phyloP scores from a whole-genome alignment of 1,140 invertebrate species.

The Spodoptera frugiperda region DNA sequence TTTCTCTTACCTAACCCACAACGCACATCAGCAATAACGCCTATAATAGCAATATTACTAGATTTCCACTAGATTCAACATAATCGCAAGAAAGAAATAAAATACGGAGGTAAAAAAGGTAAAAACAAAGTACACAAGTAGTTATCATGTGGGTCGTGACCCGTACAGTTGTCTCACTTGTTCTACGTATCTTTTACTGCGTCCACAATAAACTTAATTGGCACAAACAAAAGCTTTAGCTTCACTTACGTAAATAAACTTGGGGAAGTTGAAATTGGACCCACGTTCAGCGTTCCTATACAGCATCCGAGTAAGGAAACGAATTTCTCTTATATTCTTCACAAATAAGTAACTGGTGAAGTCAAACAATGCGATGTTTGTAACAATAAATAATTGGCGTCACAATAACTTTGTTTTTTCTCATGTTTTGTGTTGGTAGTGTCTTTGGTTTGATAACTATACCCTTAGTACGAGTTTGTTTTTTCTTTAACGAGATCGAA shows the following conservation, averaged over 20 bases:
- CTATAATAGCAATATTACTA: too few relatives aligned
- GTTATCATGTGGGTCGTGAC: conserved; percentile 42
- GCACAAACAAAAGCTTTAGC: conserved; percentile 44
- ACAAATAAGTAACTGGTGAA: neutral
- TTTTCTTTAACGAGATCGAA: too few relatives aligned
- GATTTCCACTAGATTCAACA: neutral
- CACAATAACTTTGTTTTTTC: too few relatives aligned
- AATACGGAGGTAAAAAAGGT: conserved; percentile 5
- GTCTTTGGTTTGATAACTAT: too few relatives aligned
- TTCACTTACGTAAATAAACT: conserved; percentile 40
- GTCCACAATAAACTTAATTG: conserved; percentile 46
- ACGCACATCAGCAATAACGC: neutral
- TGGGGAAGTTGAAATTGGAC: conserved; percentile 28
- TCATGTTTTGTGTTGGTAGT: too few relatives aligned
- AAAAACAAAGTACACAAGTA: conserved; percentile 35
- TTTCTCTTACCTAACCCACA: too few relatives aligned
- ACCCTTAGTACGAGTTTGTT: too few relatives aligned
- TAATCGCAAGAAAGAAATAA: conserved; percentile 30
- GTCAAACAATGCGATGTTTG: neutral
- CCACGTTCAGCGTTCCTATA: conserved; percentile 12
- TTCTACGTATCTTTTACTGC: conserved; percentile 43
- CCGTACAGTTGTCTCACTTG: conserved; percentile 36
- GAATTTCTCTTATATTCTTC: neutral
- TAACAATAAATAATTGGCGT: neutral
- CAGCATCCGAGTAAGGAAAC: neutral